Conservation (phyloP, 2,113 vertebrate species). For the Myrmecobius fasciatus region DNA sequence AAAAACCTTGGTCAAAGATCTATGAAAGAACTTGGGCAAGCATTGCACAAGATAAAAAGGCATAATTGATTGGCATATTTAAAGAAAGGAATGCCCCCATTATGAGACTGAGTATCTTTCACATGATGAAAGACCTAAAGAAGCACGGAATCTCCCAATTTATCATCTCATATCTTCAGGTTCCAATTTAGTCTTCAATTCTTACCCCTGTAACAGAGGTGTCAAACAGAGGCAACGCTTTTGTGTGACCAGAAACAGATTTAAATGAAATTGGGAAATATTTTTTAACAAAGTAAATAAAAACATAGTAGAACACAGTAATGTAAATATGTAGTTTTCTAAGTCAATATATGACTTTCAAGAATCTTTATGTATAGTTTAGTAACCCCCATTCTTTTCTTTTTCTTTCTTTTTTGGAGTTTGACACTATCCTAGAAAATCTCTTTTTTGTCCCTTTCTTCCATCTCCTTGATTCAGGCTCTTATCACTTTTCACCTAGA, state of each 20-base stretch:
- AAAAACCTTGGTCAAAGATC: not conserved
- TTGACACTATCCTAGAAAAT: not conserved
- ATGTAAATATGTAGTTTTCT: not conserved
- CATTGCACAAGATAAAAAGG: not conserved
- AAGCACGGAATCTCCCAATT: not conserved
- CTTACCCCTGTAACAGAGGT: not conserved
- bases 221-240: not conserved
- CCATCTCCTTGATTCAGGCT: not conserved
- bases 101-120: not conserved
- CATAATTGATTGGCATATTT: not conserved
- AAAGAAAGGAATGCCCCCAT: not conserved
- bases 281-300: not conserved
- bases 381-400: not conserved
- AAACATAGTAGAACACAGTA: not conserved
- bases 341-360: not conserved
- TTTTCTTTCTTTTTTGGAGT: not conserved
- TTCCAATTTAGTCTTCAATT: not conserved
- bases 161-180: not conserved
- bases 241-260: not conserved
- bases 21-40: not conserved
- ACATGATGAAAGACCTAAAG: not conserved
- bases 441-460: not conserved
- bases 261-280: not conserved
- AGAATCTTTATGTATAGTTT: not conserved
- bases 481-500: not conserved